Base-by-base conservation (phyloP, 1,140 invertebrate species). In the Brachionus paranguensis region DNA sequence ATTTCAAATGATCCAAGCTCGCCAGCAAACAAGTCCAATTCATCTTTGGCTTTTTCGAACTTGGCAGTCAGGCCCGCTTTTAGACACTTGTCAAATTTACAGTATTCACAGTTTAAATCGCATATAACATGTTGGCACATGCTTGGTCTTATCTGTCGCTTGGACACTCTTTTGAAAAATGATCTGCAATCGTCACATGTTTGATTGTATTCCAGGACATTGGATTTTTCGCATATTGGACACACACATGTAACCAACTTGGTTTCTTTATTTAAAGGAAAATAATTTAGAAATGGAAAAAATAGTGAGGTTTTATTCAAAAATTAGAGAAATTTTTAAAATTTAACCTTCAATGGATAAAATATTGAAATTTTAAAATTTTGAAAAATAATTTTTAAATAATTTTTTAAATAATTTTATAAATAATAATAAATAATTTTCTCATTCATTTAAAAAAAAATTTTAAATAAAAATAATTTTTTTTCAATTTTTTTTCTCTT, bases 81-180 rank as follows among this genome's bases (percentile, higher is more conserved):
- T 50, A 76, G 24, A 12, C 43, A 76, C 47, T 76, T 76, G 27
- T 76, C 72, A 50, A 47, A 76, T 76, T 76, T 76, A 50, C 45
- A 76, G 27, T 47, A 27, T 76, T 50, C 41, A 50, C 72, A 76
- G 12, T 76, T 47, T 50, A 76, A 47, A 33, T 76, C 72, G 33
- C 17, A 29, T 27, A 50, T 10, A 2, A 7, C 24, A 50, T 76
- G 72, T 11, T 47, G 43, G 8, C 72, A 76, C 20, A 76, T 12
- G n/a, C 24, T 50, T 76, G 72, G 72, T 50, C 43, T 76, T 7
- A 20, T 50, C 3, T 41, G 14, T n/a, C 45, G 17, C n/a, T 47
- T 45, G 43, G 72, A 27, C 12, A 50, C 20, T 76, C 47, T 20
- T 50, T 20, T 74, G 24, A 74, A 74, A 74, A 74, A 74, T 45